These are phyloP conservation scores for Scolopax mira DNA, from an alignment of 2,113 vertebrate genomes.

Conservation along the genomic window DNA sequence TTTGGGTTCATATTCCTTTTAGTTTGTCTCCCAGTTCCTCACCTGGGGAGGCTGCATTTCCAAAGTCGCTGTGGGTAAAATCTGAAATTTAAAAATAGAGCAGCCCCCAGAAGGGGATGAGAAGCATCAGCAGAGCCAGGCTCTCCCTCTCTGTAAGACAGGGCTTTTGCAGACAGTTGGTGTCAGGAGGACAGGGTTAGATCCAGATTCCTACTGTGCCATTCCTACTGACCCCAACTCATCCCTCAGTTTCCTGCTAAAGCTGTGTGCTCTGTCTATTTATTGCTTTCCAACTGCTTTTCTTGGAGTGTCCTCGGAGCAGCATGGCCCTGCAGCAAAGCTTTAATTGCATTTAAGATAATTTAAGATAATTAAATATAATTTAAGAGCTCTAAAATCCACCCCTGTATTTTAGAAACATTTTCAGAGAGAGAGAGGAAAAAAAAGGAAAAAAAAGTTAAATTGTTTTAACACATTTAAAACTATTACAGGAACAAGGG, in stretches of 20 bases:
- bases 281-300: background rate
- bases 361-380: too few species aligned
- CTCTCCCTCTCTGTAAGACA: background rate
- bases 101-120: background rate
- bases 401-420: slow-evolving; percentile 5
- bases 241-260: background rate
- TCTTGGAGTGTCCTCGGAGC: background rate
- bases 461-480: slow-evolving; percentile 12
- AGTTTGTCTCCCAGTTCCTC: background rate
- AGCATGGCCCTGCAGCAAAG: background rate
- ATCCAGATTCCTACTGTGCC: background rate
- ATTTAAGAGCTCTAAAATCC: slow-evolving; percentile 43
- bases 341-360: slow-evolving; percentile 47
- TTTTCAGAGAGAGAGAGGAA: background rate
- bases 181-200: background rate
- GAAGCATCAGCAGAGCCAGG: background rate
- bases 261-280: background rate
- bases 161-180: background rate
- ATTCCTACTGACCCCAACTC: background rate
- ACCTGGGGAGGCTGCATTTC: background rate
- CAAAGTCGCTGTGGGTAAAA: background rate
- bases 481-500: background rate
- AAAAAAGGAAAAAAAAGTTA: background rate
- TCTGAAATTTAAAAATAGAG: background rate
- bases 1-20: background rate